Conservation (phyloP, 2,113 vertebrate species). For the Psephotus haematonotus region DNA sequence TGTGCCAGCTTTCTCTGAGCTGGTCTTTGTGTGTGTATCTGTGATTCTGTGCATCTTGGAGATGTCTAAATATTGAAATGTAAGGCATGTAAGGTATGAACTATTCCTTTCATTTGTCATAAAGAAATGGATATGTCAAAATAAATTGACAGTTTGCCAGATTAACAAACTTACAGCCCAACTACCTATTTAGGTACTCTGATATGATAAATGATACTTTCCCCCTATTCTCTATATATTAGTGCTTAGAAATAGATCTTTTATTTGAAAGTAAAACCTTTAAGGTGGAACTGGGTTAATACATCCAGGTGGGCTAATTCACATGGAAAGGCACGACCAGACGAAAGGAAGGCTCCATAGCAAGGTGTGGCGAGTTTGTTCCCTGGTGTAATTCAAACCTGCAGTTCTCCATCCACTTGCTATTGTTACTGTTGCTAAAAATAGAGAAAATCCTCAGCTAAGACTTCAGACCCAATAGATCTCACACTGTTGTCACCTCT, state of each 20-base stretch:
- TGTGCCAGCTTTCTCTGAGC: neutral
- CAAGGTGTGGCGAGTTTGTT: neutral
- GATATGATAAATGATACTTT: neutral
- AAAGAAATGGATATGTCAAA: neutral
- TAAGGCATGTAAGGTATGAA: neutral
- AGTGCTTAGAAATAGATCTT: neutral
- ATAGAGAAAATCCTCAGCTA: conserved; percentile 7
- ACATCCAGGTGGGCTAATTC: neutral
- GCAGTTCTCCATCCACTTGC: neutral
- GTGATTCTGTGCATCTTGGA: neutral
- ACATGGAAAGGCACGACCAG: neutral
- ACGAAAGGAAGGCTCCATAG: neutral
- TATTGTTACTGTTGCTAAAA: conserved; percentile 29
- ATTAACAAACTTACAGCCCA: neutral
- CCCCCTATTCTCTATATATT: neutral
- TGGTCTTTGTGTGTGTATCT: neutral
- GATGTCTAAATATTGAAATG: neutral
- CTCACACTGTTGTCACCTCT: neutral
- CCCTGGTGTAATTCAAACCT: neutral
- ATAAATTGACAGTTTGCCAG: neutral
- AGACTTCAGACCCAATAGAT: neutral
- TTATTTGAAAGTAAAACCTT: neutral
- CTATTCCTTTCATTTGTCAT: neutral
- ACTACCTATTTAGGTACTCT: neutral
- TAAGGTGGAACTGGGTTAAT: neutral